Base-by-base conservation (phyloP, 2,888 invertebrate species). In the Eurytoma californica region DNA sequence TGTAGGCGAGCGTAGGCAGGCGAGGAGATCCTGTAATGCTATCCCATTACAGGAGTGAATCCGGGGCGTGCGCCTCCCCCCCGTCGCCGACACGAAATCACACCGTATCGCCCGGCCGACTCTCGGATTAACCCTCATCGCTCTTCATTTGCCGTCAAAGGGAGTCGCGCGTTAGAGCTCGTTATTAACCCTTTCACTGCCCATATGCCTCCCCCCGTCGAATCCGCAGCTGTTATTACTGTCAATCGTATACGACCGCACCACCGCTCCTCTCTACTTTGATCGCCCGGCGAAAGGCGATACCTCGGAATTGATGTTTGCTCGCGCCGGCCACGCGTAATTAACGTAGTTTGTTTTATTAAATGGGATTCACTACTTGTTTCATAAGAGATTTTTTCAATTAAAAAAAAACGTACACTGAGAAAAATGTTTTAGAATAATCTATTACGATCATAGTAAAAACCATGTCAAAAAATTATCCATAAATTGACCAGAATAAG, bases 141-240 rank as follows among this genome's bases (percentile, higher is more conserved):
- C 75, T 79, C 81, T 81, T 81, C 75, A 81, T 81, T 81, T 75
- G 75, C 72, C 81, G 72, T 81, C 63, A 76, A 75, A 66, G 55
- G 58, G 69, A 72, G 58, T 63, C 72, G 51, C 53, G 58, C 72
- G 72, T 80, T 80, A 69, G 55, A 13, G 72, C 77, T 80, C 77
- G 77, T 77, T 77, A 80, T 77, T 80, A 77, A 80, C 73, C 80
- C 80, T 80, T 80, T 80, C 61, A 65, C 24, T 24, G 20, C 20
- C 51, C 68, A 30, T 39, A 47, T 47, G n/a, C 16, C 58, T 13
- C 47, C 28, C 12, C 18, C 18, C 39, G 20, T 61, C 53, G 72
- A 80, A 72, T 72, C 47, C 53, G 20, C 80, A 73, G 72, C 73
- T 80, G 77, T 79, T 77, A 77, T 80, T 80, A 69, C 58, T 77